Evolutionary conservation across 2,113 vertebrate species (phyloP).

Genomic region (Trogon melanurus): DNA sequence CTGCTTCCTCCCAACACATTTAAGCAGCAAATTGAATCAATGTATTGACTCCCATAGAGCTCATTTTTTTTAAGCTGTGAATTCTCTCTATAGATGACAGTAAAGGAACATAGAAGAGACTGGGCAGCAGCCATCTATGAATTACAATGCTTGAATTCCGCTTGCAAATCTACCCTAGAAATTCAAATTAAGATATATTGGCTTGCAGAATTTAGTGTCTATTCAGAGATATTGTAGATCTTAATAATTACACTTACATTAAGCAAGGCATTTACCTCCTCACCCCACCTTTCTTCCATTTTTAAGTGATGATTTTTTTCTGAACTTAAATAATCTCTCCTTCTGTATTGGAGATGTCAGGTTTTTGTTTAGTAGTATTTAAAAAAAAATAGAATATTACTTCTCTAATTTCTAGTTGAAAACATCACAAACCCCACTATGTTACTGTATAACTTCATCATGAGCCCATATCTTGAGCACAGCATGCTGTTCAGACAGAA

Average conservation of each 20-base stretch:
- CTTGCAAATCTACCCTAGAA: not conserved
- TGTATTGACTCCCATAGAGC: not conserved
- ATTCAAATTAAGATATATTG: not conserved
- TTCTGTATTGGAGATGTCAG: not conserved
- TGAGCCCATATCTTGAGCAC: not conserved
- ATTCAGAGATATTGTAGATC: not conserved
- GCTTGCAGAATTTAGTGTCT: not conserved
- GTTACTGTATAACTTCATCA: not conserved
- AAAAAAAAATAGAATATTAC: not conserved
- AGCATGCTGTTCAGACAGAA: not conserved
- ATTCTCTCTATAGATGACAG: not conserved
- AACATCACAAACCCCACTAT: fast-evolving
- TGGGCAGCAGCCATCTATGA: not conserved
- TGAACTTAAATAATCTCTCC: not conserved
- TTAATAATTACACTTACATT: not conserved
- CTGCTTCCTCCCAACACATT: not conserved
- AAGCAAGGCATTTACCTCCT: not conserved
- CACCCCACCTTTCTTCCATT: not conserved
- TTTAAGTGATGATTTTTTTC: not conserved
- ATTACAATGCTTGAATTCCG: not conserved
- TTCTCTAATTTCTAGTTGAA: not conserved
- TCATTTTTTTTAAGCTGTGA: not conserved
- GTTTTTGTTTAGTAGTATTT: not conserved
- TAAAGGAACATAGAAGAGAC: not conserved
- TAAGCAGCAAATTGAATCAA: not conserved